These are phyloP conservation scores for Ivindomyrus marchei DNA, from an alignment of 2,113 vertebrate genomes.

Conservation along the genomic window DNA sequence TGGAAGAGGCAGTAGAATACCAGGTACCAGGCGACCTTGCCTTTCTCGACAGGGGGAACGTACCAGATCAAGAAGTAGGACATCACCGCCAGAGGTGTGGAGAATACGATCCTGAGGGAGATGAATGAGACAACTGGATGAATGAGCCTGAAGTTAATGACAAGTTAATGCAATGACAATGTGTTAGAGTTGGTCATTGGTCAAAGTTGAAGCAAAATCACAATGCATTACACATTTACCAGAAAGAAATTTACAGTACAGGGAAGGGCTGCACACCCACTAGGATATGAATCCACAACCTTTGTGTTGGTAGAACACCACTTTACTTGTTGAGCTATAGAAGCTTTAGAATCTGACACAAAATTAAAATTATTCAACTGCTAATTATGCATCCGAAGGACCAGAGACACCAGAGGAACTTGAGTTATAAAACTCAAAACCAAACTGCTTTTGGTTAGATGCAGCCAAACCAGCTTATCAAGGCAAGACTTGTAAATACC, in stretches of 20 bases:
- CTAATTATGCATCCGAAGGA: neutral
- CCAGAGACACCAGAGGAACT: neutral
- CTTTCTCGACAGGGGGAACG: conserved; percentile 72
- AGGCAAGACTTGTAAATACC: neutral
- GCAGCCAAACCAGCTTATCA: neutral
- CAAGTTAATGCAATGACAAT: neutral
- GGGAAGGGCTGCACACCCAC: neutral
- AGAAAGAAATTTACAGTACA: neutral
- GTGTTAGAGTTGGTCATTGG: no score
- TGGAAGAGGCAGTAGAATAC: conserved; percentile 94
- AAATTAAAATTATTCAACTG: neutral
- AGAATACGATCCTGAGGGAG: conserved; percentile 76
- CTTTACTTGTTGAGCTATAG: neutral
- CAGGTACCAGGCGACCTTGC: conserved; percentile 81
- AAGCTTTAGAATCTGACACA: neutral
- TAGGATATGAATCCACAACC: neutral
- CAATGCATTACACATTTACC: neutral
- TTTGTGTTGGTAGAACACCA: neutral
- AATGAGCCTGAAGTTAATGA: neutral
- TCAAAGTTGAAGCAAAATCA: no score
- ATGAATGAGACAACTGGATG: neutral
- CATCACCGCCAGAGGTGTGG: conserved; percentile 78
- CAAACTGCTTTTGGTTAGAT: neutral
- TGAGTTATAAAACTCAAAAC: neutral
- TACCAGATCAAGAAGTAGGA: conserved; percentile 89